phyloP scores from a whole-genome alignment of 2,888 invertebrate genomes.

The Orthonychiurus folsomi region DNA sequence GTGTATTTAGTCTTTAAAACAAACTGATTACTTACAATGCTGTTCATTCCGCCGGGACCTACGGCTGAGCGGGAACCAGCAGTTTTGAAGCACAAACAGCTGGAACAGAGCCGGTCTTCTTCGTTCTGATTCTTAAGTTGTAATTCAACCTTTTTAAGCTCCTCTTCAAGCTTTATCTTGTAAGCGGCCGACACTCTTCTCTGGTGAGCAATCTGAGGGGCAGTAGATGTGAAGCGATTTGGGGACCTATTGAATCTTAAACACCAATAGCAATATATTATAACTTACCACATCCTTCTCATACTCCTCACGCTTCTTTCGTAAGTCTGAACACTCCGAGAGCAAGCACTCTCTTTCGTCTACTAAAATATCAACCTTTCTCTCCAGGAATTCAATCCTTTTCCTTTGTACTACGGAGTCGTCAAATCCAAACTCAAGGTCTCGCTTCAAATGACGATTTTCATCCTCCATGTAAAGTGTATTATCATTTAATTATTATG shows the following conservation, averaged over 20 bases:
- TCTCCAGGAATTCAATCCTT: not conserved
- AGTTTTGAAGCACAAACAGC: too few relatives aligned
- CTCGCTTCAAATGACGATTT: not conserved
- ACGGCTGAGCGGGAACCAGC: not conserved
- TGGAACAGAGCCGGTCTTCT: not conserved
- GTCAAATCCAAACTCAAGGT: not conserved
- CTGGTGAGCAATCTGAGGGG: too few relatives aligned
- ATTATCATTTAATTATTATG: too few relatives aligned
- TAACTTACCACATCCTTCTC: not conserved
- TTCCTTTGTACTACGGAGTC: not conserved
- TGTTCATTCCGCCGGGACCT: too few relatives aligned
- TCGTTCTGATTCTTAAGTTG: too few relatives aligned
- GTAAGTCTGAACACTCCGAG: not conserved
- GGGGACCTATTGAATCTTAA: too few relatives aligned
- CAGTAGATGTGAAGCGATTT: too few relatives aligned
- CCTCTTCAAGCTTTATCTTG: not conserved
- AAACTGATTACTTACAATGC: too few relatives aligned
- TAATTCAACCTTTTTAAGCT: not conserved
- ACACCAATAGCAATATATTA: too few relatives aligned
- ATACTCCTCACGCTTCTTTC: not conserved
- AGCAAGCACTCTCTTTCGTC: not conserved
- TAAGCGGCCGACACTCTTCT: not conserved
- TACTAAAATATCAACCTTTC: not conserved
- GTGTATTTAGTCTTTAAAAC: too few relatives aligned
- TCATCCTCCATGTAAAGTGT: too few relatives aligned